These are phyloP conservation scores for Hybos culiciformis DNA, from an alignment of 2,888 invertebrate genomes.

Conservation along the genomic window DNA sequence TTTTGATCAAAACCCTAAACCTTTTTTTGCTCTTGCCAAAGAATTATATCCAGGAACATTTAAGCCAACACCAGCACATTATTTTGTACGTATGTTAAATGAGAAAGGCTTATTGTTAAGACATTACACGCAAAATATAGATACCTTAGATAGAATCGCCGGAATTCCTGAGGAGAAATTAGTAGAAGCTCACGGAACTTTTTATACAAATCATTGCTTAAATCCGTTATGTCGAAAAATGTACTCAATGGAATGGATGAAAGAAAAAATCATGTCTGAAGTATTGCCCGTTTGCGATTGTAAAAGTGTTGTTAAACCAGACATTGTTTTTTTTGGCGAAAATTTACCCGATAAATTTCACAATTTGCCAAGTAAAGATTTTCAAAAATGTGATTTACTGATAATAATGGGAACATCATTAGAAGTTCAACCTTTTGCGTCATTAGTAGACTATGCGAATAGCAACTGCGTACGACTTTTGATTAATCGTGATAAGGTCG, in stretches of 20 bases:
- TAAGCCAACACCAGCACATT: constrained; percentile 81
- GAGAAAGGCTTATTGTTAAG: constrained; percentile 65
- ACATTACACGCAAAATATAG: constrained; percentile 86
- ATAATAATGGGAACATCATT: constrained; percentile 93
- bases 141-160: constrained; percentile 77
- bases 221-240: constrained; percentile 52
- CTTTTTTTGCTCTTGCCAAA: constrained; percentile 83
- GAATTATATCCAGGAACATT: constrained; percentile 78
- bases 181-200: constrained; percentile 92
- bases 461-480: constrained; percentile 65
- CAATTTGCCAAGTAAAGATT: constrained; percentile 53
- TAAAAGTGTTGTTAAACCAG: constrained; percentile 76
- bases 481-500: constrained; percentile 73
- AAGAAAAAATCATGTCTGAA: constrained; percentile 61
- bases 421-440: constrained; percentile 89
- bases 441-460: constrained; percentile 62
- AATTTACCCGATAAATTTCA: constrained; percentile 69
- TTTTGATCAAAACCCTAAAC: constrained; percentile 77
- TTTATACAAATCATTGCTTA: constrained; percentile 75
- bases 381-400: constrained; percentile 74
- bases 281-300: constrained; percentile 69
- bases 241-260: constrained; percentile 73
- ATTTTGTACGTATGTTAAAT: constrained; percentile 72
- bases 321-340: constrained; percentile 94
- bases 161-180: constrained; percentile 71